Conservation (phyloP, 2,113 vertebrate species). For the Oryzias curvinotus region DNA sequence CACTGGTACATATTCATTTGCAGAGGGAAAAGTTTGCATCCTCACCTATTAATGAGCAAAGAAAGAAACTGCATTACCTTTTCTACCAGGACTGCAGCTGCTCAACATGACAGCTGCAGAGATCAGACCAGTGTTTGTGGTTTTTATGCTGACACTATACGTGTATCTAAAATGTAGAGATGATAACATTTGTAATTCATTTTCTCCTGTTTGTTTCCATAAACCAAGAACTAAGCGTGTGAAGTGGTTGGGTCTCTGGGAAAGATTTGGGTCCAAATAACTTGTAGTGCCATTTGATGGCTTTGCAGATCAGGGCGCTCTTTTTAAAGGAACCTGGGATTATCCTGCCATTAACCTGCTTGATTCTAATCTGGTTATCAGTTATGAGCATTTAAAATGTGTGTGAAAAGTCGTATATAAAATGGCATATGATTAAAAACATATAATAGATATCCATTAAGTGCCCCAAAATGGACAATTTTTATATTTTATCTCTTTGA, state of each 20-base stretch:
- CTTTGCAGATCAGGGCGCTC: conserved; percentile 40
- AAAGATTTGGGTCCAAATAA: not conserved
- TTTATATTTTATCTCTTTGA: not conserved
- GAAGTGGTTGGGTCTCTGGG: not conserved
- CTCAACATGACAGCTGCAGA: not conserved
- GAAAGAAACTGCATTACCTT: not conserved
- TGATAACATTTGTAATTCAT: no score
- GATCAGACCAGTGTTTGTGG: not conserved
- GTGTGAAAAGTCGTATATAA: conserved; percentile 48
- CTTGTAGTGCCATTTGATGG: conserved; percentile 46
- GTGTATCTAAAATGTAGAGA: no score
- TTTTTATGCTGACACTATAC: no score
- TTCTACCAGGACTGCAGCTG: not conserved
- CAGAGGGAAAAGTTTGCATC: conserved; percentile 1
- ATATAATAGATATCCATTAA: not conserved
- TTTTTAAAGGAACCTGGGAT: conserved; percentile 46
- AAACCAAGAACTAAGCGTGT: not conserved
- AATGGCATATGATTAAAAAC: conserved; percentile 43
- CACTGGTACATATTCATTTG: conserved; percentile 8
- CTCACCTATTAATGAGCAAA: not conserved
- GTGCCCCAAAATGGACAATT: no score
- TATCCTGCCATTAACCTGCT: conserved; percentile 58
- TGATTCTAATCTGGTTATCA: conserved; percentile 58
- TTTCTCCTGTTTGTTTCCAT: not conserved
- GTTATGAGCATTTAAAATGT: conserved; percentile 12